phyloP scores from a whole-genome alignment of 2,888 invertebrate species.

The Heliconius ismenius region DNA sequence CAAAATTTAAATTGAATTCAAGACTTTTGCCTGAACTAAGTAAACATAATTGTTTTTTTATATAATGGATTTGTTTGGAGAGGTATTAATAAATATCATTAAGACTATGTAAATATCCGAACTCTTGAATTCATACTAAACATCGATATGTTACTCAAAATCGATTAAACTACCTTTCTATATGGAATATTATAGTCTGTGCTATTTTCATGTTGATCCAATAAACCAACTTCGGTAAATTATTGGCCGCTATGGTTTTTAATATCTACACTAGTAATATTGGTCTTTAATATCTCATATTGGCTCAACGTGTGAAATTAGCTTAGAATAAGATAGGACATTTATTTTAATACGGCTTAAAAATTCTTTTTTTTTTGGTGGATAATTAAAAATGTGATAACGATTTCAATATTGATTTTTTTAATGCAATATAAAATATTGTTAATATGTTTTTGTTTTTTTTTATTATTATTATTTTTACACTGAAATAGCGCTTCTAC shows the following conservation, averaged over 20 bases:
- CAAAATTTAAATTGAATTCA: background rate
- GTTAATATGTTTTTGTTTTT: conserved; percentile 28
- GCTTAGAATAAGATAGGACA: conserved; percentile 32
- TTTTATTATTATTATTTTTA: conserved; percentile 1
- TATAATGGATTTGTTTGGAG: background rate
- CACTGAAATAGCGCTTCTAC: conserved; percentile 3
- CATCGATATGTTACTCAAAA: background rate
- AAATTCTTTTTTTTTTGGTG: conserved; percentile 27
- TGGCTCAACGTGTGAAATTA: conserved; percentile 13
- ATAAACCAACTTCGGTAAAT: conserved; percentile 4
- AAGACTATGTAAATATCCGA: background rate
- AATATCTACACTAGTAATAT: too few relatives aligned
- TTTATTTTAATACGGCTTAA: conserved; percentile 31
- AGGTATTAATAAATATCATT: background rate
- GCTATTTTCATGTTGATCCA: conserved; percentile 19
- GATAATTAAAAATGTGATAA: conserved; percentile 37
- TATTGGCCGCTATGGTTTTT: background rate
- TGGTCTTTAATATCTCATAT: background rate
- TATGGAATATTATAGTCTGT: conserved; percentile 22
- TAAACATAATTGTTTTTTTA: background rate
- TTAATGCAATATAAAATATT: conserved; percentile 39
- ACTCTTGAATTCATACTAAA: background rate
- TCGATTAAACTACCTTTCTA: conserved; percentile 19
- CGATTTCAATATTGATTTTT: conserved; percentile 23
- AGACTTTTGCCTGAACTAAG: background rate